Percentiles rank a stretch among this genome's conserved stretches.
phyloP scores from a whole-genome alignment of 1,140 invertebrate species.

The Adelges cooleyi region DNA sequence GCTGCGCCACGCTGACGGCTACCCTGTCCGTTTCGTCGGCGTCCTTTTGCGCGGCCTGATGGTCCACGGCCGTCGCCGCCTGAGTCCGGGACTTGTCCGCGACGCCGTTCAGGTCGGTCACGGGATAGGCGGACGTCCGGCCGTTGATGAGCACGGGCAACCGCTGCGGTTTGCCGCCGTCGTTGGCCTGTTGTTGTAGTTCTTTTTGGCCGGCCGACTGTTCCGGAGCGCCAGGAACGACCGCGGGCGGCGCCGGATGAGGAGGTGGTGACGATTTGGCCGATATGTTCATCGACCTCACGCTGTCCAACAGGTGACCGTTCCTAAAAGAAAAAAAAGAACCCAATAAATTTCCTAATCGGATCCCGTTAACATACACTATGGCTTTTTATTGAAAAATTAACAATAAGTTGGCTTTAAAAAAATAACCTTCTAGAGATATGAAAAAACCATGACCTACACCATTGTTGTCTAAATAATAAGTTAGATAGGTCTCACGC shows the following conservation, averaged over 20 bases:
- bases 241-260: not conserved
- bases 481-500: too few species aligned
- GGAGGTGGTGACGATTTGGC: slow-evolving; percentile 2
- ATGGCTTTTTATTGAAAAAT: too few species aligned
- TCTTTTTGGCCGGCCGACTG: not conserved
- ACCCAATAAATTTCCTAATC: too few species aligned
- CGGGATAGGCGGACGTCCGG: not conserved
- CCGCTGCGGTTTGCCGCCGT: not conserved
- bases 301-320: not conserved
- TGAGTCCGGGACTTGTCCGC: too few species aligned
- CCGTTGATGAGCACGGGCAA: not conserved
- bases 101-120: not conserved
- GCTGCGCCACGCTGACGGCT: slow-evolving; percentile 3
- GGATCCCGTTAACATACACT: too few species aligned
- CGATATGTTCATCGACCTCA: slow-evolving; percentile 1
- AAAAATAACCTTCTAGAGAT: too few species aligned
- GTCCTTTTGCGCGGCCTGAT: too few species aligned
- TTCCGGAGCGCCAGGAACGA: not conserved
- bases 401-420: too few species aligned
- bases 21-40: slow-evolving; percentile 3
- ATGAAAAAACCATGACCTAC: too few species aligned
- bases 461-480: too few species aligned
- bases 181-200: not conserved
- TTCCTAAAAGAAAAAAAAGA: not conserved
- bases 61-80: not conserved